Evolutionary conservation across 1,140 invertebrate species (phyloP).

Genomic region (Hypothenemus hampei): DNA sequence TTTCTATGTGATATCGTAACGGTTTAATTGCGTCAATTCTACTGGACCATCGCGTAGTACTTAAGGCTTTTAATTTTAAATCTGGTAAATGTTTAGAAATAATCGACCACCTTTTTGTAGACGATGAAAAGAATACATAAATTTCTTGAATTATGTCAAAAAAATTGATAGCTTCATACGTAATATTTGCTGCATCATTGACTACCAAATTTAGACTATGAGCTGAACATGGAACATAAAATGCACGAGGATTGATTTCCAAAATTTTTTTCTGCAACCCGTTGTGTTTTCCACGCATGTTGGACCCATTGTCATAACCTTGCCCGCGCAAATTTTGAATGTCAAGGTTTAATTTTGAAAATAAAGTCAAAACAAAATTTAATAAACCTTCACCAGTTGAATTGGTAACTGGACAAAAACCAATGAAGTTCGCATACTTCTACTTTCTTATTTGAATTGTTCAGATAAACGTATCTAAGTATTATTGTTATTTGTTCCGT

Average conservation of each 20-base stretch:
- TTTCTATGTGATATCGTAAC: too few species aligned
- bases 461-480: constrained; percentile 5
- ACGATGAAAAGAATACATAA: constrained; percentile 18
- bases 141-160: constrained; percentile 23
- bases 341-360: constrained; percentile 10
- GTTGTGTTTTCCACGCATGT: constrained; percentile 36
- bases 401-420: too few species aligned
- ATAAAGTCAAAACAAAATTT: constrained; percentile 9
- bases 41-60: constrained; percentile 24
- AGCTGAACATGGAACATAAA: constrained; percentile 23
- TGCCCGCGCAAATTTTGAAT: constrained; percentile 35
- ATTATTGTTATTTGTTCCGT: constrained; percentile 9
- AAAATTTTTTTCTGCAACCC: constrained; percentile 23
- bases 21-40: too few species aligned
- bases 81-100: constrained; percentile 14
- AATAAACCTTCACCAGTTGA: constrained; percentile 6
- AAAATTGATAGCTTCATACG: constrained; percentile 7
- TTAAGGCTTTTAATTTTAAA: constrained; percentile 29
- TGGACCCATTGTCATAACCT: constrained; percentile 39
- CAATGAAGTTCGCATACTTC: too few species aligned
- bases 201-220: constrained; percentile 33
- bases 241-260: constrained; percentile 20
- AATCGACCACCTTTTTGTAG: constrained; percentile 13
- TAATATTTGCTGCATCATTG: constrained; percentile 26
- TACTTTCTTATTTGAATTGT: neutral